Percentiles rank a stretch among this genome's conserved stretches.
Conservation (phyloP, 2,888 invertebrate genomes). For the Drosophila mimetica region DNA sequence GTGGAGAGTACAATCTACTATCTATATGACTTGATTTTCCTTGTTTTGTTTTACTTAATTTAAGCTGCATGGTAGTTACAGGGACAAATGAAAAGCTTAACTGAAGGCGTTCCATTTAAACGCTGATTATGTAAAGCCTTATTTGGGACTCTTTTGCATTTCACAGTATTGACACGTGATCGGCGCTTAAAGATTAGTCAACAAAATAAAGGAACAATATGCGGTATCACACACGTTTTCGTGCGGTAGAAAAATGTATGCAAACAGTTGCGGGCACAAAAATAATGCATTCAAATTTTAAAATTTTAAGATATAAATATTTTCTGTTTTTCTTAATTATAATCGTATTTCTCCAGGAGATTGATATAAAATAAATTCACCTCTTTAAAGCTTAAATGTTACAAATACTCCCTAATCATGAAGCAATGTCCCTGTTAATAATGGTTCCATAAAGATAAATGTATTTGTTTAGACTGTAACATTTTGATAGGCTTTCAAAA, state of each 20-base stretch:
- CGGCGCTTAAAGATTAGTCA: not conserved
- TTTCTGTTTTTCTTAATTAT: too few species aligned
- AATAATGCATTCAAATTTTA: not conserved
- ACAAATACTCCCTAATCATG: too few species aligned
- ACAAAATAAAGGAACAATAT: not conserved
- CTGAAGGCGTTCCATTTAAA: not conserved
- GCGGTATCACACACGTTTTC: constrained; percentile 9
- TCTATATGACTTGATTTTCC: not conserved
- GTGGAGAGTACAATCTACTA: not conserved
- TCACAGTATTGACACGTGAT: constrained; percentile 21
- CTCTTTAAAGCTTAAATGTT: too few species aligned
- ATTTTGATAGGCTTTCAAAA: not conserved
- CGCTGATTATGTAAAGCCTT: constrained; percentile 5
- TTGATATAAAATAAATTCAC: too few species aligned
- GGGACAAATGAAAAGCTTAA: not conserved
- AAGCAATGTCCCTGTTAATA: too few species aligned
- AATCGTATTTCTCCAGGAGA: too few species aligned
- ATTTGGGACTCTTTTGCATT: not conserved
- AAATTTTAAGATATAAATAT: not conserved
- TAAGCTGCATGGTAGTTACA: not conserved
- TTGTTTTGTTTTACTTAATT: not conserved
- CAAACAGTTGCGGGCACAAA: not conserved
- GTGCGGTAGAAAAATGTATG: not conserved
- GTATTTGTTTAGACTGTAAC: not conserved
- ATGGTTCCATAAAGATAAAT: not conserved